Evolutionary conservation across 2,113 vertebrate species (phyloP), one percentile per base, ranked within the genome.

Genomic region (Triplophysa rosa): DNA sequence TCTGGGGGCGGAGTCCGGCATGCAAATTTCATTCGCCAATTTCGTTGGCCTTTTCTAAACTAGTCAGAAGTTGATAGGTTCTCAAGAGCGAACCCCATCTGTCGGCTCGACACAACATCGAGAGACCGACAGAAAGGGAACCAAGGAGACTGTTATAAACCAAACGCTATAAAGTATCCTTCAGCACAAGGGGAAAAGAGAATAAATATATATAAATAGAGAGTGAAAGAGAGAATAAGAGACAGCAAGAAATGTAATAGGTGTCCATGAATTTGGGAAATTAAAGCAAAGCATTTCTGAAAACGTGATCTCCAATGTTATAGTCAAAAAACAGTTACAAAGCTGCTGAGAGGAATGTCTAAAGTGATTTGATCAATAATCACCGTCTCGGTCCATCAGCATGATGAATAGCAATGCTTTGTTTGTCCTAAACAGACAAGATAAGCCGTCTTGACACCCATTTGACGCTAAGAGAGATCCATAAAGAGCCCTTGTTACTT

Each of bases 361-460:
- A 40, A 61, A 40, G 59, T 42, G 56, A 45, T 61, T 73, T 73
- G 42, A 33, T 26, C 71, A 63, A 74, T 63, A 74, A 47, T 63
- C 71, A 61, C 71, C 1, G 56, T 74, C 72, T 74, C 5, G 62
- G 40, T 47, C 72, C 58, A 74, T 74, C 72, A 74, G 78, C 64
- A 45, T 64, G 26, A 47, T 52, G 37, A 64, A 68, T 49, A 72
- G 54, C 12, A 40, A 73, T 62, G 56, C 42, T 64, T 63, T 64
- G 61, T 40, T 40, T 65, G 47, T 72, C 67, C 67, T 56, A 42
- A 47, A 29, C n/a, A 80, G 69, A 80, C 47, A 37, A 80, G 49
- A 72, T 54, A 24, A 62, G 62, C 47, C 52, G 64, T 59, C n/a
- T 59, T 21, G 59, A 21, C 45, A 4, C 49, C 70, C 70, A 74